phyloP scores from a whole-genome alignment of 2,888 invertebrate genomes.

The Agrotis segetum region DNA sequence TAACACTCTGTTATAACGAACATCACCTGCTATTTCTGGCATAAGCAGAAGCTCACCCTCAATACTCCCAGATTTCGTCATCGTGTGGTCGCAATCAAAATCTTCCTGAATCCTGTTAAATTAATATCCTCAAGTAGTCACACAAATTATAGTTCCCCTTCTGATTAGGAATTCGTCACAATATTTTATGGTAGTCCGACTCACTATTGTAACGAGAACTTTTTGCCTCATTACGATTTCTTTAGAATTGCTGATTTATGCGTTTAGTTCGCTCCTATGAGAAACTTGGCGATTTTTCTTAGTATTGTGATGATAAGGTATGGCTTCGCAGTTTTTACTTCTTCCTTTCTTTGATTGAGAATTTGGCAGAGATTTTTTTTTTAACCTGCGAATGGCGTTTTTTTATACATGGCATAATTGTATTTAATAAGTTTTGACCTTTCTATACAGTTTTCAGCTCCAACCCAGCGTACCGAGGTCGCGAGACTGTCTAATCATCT shows the following conservation, averaged over 20 bases:
- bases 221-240: slow-evolving; percentile 49
- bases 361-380: background rate
- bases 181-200: slow-evolving; percentile 47
- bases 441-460: too few species aligned
- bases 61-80: too few species aligned
- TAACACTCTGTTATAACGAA: too few species aligned
- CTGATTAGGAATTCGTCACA: slow-evolving; percentile 53
- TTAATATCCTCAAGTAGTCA: background rate
- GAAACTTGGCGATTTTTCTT: slow-evolving; percentile 17
- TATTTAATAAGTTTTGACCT: too few species aligned
- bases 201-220: slow-evolving; percentile 47
- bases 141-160: slow-evolving; percentile 25
- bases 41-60: too few species aligned
- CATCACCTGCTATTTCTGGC: too few species aligned
- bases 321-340: slow-evolving; percentile 3
- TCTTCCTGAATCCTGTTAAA: background rate
- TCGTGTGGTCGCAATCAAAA: too few species aligned
- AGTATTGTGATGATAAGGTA: slow-evolving; percentile 23
- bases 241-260: slow-evolving; percentile 59
- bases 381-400: background rate
- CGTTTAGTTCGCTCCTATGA: slow-evolving; percentile 42
- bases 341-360: background rate
- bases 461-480: too few species aligned
- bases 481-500: too few species aligned
- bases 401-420: too few species aligned